A percentile compares a stretch with the other conserved stretches of the same genome.
phyloP scores from a whole-genome alignment of 23 tunicate species.

The Diplosoma virens region DNA sequence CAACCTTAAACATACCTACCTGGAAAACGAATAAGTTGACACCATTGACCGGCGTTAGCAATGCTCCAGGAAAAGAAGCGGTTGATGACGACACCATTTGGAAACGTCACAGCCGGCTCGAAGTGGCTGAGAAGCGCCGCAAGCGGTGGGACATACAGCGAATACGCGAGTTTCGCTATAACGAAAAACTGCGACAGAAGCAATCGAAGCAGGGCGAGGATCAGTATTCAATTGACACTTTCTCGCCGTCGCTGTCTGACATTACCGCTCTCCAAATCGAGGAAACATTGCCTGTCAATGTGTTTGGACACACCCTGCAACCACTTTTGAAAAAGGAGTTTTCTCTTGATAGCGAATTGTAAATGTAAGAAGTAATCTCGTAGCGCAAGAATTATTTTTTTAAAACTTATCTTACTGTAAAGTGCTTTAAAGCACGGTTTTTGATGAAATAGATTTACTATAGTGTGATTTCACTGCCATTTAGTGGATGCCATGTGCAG shows the following conservation, averaged over 20 bases:
- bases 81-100: constrained; percentile 50
- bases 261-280: constrained; percentile 47
- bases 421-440: too few relatives aligned
- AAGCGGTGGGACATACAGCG: constrained; percentile 84
- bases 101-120: constrained; percentile 57
- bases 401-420: too few relatives aligned
- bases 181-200: constrained; percentile 69
- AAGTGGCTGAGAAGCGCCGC: constrained; percentile 66
- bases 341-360: constrained; percentile 7
- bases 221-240: constrained; percentile 30
- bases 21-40: constrained; percentile 1
- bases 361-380: too few relatives aligned
- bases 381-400: too few relatives aligned
- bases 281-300: constrained; percentile 65
- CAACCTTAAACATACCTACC: constrained; percentile 5
- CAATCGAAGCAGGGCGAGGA: constrained; percentile 42
- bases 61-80: neutral
- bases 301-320: constrained; percentile 48
- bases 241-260: constrained; percentile 35
- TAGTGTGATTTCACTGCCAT: too few relatives aligned
- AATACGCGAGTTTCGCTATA: constrained; percentile 80
- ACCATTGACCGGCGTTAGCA: neutral
- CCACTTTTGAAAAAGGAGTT: neutral
- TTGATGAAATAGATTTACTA: too few relatives aligned
- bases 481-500: too few relatives aligned